Percentiles rank a stretch among this genome's conserved stretches.
Evolutionary conservation across 64 coral and sea anemone genomes (phyloP).

Genomic region (Montipora foliosa): DNA sequence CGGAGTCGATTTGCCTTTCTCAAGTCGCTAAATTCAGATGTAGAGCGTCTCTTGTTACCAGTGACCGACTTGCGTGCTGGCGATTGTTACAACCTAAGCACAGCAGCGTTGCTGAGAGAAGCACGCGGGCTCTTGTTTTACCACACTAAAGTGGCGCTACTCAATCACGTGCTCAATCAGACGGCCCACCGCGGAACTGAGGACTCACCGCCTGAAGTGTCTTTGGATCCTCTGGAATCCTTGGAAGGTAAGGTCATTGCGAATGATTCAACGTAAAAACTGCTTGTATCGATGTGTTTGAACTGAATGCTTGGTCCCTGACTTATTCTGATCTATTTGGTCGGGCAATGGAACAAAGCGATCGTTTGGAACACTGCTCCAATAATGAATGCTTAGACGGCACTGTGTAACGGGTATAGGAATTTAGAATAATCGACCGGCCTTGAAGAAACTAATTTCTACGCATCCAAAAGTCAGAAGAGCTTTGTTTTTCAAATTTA

Average conservation of each 20-base stretch:
- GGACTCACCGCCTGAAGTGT: slow-evolving; percentile 88
- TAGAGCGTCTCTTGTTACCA: slow-evolving; percentile 83
- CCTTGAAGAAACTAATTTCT: too few relatives aligned
- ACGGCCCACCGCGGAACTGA: slow-evolving; percentile 77
- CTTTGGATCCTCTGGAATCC: slow-evolving; percentile 92
- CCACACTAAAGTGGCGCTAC: slow-evolving; percentile 88
- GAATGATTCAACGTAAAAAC: background rate
- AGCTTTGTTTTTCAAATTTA: too few relatives aligned
- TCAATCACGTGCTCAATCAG: slow-evolving; percentile 91
- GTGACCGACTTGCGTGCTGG: slow-evolving; percentile 82
- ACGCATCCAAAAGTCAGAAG: too few relatives aligned
- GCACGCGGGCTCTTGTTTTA: slow-evolving; percentile 90
- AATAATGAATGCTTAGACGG: background rate
- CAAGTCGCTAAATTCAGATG: slow-evolving; percentile 85
- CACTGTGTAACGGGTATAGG: background rate
- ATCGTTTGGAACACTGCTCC: background rate
- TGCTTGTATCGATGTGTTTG: too few relatives aligned
- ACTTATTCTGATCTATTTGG: too few relatives aligned
- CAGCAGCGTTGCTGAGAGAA: slow-evolving; percentile 70
- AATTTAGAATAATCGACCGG: background rate
- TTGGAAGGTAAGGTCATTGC: slow-evolving; percentile 78
- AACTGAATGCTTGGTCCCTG: too few relatives aligned
- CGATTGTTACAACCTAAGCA: slow-evolving; percentile 73
- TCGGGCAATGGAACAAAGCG: too few relatives aligned
- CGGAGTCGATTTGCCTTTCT: slow-evolving; percentile 91